Base-by-base conservation (phyloP, 2,797 vertebrate genomes). In the Tauraco hartlaubi region DNA sequence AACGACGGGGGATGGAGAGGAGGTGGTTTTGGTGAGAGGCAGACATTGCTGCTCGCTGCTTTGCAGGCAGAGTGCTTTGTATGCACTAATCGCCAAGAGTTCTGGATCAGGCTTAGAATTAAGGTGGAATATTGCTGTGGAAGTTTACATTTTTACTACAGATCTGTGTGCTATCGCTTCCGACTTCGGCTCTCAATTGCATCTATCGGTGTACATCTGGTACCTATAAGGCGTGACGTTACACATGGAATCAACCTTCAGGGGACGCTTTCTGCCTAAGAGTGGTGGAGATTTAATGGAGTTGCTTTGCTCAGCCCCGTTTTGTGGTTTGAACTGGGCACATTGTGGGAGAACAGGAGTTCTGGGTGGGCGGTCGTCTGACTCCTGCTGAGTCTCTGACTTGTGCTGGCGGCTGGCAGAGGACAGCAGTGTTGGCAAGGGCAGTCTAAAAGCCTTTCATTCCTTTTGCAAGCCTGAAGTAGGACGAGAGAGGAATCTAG, bases 141-240 rank as follows among this genome's bases (percentile, higher is more conserved):
- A 20, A 25, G 13, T 33, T 61, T 33, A 5, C 11, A 1, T 33
- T 14, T 51, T 25, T 11, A 16, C 18, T 28, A 10, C 5, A 5
- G 54, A 31, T 39, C 48, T 33, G 3, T 1, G 37, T 0, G 6
- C 3, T 26, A 2, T 8, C 1, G 1, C 64, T 63, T 28, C 26
- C 52, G 15, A 2, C 23, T 26, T 66, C 2, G 0, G 9, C 4
- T 33, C 59, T 46, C 49, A 5, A 3, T 2, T 16, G 13, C 20
- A 0, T 46, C 74, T 61, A 3, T n/a, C 59, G 31, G 0, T 23
- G 25, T 41, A 2, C 54, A 0, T 5, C 44, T 43, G 61, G 16
- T 3, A 9, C 2, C 0, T 23, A 4, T 3, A 55, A 23, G 56
- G 7, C 29, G 2, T 4, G 58, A 39, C 23, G 1, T 9, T 9